Evolutionary conservation across 2,797 vertebrate species (phyloP).

Genomic region (Enteromius afrohamiltoni): DNA sequence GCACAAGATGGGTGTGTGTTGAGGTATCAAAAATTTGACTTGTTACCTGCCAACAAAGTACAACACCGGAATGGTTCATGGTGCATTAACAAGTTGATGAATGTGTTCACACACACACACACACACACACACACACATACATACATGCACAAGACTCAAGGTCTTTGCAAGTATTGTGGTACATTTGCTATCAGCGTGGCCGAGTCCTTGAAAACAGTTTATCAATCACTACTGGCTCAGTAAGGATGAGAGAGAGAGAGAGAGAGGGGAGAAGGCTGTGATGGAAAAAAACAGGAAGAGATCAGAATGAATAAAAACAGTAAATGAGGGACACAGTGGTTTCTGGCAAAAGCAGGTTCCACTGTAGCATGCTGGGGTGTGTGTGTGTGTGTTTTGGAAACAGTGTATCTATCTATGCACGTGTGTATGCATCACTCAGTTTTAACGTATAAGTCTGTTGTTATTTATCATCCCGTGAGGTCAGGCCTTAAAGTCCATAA

Average conservation of each 20-base stretch:
- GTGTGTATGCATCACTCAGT: slow-evolving; percentile 29
- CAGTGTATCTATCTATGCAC: slow-evolving; percentile 14
- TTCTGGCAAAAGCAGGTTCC: slow-evolving; percentile 12
- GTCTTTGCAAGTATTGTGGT: slow-evolving; percentile 21
- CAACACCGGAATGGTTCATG: slow-evolving; percentile 5
- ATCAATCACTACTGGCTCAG: slow-evolving; percentile 37
- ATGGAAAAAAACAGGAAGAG: slow-evolving; percentile 2
- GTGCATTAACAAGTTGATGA: slow-evolving; percentile 20
- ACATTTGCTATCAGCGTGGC: slow-evolving; percentile 40
- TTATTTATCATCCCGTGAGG: slow-evolving; percentile 23
- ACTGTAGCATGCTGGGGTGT: neutral
- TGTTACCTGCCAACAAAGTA: slow-evolving; percentile 12
- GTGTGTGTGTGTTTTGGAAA: slow-evolving; percentile 24
- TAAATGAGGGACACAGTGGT: slow-evolving; percentile 7
- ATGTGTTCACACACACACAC: neutral
- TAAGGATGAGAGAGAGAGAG: neutral
- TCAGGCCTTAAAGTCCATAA: slow-evolving; percentile 5
- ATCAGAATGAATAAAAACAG: neutral
- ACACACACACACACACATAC: neutral
- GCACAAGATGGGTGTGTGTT: slow-evolving; percentile 12
- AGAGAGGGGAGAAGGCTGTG: neutral
- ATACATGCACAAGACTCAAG: slow-evolving; percentile 34
- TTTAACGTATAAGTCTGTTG: neutral
- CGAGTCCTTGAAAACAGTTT: slow-evolving; percentile 41
- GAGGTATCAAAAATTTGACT: neutral